Conservation (phyloP, 2,797 vertebrate genomes). For the Lutjanus campechanus region DNA sequence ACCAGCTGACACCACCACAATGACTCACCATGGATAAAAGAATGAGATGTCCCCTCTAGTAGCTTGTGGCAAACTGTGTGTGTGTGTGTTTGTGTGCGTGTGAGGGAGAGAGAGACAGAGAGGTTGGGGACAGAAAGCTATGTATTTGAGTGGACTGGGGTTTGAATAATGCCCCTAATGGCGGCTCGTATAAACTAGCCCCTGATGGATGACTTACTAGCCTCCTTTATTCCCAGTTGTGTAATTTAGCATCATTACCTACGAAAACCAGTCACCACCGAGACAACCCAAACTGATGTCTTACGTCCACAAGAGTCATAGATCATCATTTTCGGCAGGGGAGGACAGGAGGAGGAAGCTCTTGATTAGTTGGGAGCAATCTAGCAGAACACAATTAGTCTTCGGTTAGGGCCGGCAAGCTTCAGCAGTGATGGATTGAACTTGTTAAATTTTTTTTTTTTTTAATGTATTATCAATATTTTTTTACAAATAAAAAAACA, state of each 20-base stretch:
- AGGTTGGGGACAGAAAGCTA: constrained; percentile 58
- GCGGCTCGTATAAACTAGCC: constrained; percentile 63
- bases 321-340: constrained; percentile 72
- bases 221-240: constrained; percentile 74
- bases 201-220: constrained; percentile 76
- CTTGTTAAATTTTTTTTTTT: neutral
- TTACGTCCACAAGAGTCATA: constrained; percentile 51
- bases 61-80: constrained; percentile 70
- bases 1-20: constrained; percentile 84
- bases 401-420: constrained; percentile 21
- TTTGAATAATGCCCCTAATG: constrained; percentile 73
- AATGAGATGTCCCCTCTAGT: constrained; percentile 81
- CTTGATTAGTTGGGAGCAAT: constrained; percentile 70
- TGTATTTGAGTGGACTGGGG: constrained; percentile 63
- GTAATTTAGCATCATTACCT: constrained; percentile 83
- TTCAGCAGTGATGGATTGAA: constrained; percentile 35
- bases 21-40: constrained; percentile 80
- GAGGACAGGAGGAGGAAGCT: constrained; percentile 68
- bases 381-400: constrained; percentile 67
- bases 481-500: neutral
- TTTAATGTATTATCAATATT: neutral
- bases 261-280: constrained; percentile 73
- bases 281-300: constrained; percentile 67
- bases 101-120: constrained; percentile 15
- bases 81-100: neutral